phyloP scores from a whole-genome alignment of 2,888 invertebrate genomes.

The Arge pagana region DNA sequence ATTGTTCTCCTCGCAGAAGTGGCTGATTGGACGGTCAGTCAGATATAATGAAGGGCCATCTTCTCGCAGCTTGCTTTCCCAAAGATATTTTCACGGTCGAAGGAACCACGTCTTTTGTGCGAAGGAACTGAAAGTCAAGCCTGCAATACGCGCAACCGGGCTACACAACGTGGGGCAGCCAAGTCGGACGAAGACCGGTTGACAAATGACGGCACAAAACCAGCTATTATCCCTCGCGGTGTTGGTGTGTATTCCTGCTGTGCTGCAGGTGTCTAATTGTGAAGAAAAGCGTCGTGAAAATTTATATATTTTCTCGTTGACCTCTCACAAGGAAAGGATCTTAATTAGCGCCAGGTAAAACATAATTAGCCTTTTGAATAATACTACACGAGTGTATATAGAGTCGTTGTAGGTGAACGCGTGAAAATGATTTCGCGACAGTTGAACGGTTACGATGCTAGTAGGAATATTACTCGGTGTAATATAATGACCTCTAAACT shows the following conservation, averaged over 20 bases:
- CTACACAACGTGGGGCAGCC: not conserved
- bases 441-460: not conserved
- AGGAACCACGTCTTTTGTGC: constrained; percentile 2
- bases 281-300: not conserved
- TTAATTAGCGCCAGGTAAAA: not conserved
- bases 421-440: not conserved
- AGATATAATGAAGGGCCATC: no score
- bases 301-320: constrained; percentile 2
- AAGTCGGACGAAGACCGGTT: constrained; percentile 17
- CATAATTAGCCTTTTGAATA: not conserved
- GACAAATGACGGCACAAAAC: constrained; percentile 20
- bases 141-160: constrained; percentile 12
- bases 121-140: constrained; percentile 11
- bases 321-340: not conserved
- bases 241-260: not conserved
- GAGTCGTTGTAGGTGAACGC: not conserved
- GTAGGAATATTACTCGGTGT: no score
- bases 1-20: no score
- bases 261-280: constrained; percentile 9
- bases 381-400: not conserved
- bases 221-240: constrained; percentile 14
- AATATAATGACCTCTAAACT: constrained; percentile 3
- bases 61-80: not conserved
- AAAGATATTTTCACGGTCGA: constrained; percentile 14
- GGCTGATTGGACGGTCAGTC: no score